These are phyloP conservation scores for Limanda limanda DNA, from an alignment of 2,113 vertebrate genomes.

Conservation along the genomic window DNA sequence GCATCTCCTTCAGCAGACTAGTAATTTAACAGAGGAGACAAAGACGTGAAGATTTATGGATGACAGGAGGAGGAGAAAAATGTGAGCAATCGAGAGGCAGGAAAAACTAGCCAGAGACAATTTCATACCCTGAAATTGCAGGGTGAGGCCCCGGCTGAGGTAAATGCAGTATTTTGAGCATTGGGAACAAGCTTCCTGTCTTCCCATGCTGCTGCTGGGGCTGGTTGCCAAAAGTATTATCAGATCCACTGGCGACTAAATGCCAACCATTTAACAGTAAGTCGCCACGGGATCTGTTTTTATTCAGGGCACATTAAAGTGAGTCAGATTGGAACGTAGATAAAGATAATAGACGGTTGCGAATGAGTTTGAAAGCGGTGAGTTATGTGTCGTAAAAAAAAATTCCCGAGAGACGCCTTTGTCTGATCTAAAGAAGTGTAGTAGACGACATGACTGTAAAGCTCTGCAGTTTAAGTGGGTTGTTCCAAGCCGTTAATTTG, in stretches of 20 bases:
- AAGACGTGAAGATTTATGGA: slow-evolving; percentile 44
- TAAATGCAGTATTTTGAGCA: slow-evolving; percentile 56
- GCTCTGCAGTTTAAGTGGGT: background rate
- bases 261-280: slow-evolving; percentile 13
- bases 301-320: slow-evolving; percentile 43
- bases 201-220: slow-evolving; percentile 26
- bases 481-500: slow-evolving; percentile 6
- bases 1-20: slow-evolving; percentile 13
- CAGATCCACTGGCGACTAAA: slow-evolving; percentile 40
- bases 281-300: slow-evolving; percentile 20
- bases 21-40: slow-evolving; percentile 34
- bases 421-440: slow-evolving; percentile 3
- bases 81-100: slow-evolving; percentile 27
- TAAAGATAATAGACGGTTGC: slow-evolving; percentile 49
- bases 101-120: slow-evolving; percentile 53
- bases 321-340: slow-evolving; percentile 27
- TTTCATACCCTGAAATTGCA: slow-evolving; percentile 62
- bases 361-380: slow-evolving; percentile 28
- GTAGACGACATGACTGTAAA: background rate
- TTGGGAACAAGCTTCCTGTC: slow-evolving; percentile 36
- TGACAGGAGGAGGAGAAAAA: slow-evolving; percentile 41
- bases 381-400: slow-evolving; percentile 33
- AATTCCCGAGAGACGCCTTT: slow-evolving; percentile 15
- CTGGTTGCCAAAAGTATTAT: slow-evolving; percentile 55
- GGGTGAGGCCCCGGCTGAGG: slow-evolving; percentile 57